Conservation (phyloP, 2,113 vertebrate genomes). For the Sphyrna mokarran region DNA sequence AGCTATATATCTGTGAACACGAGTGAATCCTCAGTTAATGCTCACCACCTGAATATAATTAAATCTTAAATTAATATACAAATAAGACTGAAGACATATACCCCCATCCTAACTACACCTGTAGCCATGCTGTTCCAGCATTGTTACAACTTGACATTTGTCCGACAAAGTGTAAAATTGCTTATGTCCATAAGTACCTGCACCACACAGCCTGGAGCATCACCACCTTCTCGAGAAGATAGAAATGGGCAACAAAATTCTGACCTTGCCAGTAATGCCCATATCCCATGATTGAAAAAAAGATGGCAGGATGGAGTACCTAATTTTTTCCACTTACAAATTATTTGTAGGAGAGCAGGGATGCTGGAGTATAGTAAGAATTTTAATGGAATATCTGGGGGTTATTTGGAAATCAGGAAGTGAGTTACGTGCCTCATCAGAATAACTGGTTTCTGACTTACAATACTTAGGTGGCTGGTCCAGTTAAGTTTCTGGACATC, state of each 20-base stretch:
- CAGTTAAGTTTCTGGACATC: no score
- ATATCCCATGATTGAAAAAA: not conserved
- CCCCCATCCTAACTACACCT: not conserved
- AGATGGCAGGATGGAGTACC: not conserved
- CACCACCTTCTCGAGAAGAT: not conserved
- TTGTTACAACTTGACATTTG: not conserved
- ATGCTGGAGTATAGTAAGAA: not conserved
- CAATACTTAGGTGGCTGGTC: no score
- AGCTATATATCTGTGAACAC: not conserved
- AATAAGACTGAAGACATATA: not conserved
- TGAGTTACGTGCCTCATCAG: no score
- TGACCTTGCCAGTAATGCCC: not conserved
- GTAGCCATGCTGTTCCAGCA: not conserved
- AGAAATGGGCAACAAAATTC: not conserved
- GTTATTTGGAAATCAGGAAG: no score
- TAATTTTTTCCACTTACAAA: not conserved
- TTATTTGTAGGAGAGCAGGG: not conserved
- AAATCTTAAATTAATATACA: not conserved
- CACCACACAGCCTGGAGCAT: not conserved
- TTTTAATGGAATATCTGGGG: not conserved
- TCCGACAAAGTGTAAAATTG: not conserved
- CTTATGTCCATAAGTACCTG: not conserved
- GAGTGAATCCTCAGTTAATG: no score
- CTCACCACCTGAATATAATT: not conserved
- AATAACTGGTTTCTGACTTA: no score